These are phyloP conservation scores for Galaxias olidus DNA, from an alignment of 2,797 vertebrate species.

Conservation along the genomic window DNA sequence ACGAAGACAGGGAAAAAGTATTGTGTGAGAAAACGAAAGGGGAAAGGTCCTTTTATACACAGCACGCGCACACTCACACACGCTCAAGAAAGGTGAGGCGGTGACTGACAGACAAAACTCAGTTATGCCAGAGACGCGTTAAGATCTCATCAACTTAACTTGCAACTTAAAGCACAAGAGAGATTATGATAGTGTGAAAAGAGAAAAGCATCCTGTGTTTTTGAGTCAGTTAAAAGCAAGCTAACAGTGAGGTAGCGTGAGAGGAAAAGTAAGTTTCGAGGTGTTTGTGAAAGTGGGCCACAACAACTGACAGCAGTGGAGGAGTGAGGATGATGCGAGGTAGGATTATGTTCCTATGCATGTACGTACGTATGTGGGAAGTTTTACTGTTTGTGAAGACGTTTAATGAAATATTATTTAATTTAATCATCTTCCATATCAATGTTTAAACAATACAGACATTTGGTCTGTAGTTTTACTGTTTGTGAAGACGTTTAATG, in stretches of 20 bases:
- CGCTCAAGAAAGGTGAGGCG: constrained; percentile 53
- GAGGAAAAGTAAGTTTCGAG: constrained; percentile 30
- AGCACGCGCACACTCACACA: constrained; percentile 9
- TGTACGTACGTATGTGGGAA: constrained; percentile 20
- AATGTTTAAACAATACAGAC: no score
- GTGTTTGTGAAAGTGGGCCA: constrained; percentile 69
- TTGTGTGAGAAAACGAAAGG: constrained; percentile 43
- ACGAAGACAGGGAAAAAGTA: constrained; percentile 67
- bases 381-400: background rate
- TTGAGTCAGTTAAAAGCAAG: constrained; percentile 13
- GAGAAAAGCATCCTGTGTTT: background rate
- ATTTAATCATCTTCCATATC: no score
- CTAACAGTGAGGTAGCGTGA: constrained; percentile 37
- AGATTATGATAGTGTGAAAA: background rate
- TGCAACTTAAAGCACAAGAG: constrained; percentile 28
- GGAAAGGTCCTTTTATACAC: constrained; percentile 52
- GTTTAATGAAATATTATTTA: background rate
- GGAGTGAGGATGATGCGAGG: constrained; percentile 80
- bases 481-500: background rate
- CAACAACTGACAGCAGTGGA: constrained; percentile 61
- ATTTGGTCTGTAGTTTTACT: no score
- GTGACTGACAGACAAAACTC: constrained; percentile 55
- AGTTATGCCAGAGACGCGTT: constrained; percentile 48
- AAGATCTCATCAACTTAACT: no score
- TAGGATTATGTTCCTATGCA: constrained; percentile 65